Evolutionary conservation across 2,113 vertebrate species (phyloP).

Genomic region (Stomatorhinus ivindoensis): DNA sequence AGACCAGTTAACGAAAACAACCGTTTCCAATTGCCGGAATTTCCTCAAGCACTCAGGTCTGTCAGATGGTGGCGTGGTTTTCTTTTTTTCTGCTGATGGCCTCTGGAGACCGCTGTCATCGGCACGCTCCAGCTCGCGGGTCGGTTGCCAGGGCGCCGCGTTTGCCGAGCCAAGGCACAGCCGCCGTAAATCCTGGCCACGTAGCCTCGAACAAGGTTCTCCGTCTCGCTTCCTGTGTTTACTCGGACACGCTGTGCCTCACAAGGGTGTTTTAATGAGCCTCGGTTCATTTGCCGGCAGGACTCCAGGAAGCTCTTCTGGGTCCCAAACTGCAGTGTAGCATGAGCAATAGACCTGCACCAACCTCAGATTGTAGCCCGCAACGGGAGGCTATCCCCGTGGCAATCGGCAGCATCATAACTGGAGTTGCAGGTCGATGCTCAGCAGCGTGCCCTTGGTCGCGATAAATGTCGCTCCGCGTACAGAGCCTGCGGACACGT

Average conservation of each 20-base stretch:
- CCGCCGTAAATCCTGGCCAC: slow-evolving; percentile 14
- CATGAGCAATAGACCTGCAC: neutral
- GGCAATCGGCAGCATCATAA: neutral
- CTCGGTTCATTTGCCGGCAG: slow-evolving; percentile 9
- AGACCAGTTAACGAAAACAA: neutral
- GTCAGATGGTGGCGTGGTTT: neutral
- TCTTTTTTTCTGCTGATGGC: neutral
- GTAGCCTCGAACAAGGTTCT: neutral
- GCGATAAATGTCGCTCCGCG: neutral
- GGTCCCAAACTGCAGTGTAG: neutral
- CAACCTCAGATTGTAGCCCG: too few species aligned
- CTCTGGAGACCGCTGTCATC: neutral
- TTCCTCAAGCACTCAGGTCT: neutral
- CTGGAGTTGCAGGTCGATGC: neutral
- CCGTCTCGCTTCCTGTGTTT: slow-evolving; percentile 9
- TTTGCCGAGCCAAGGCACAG: slow-evolving; percentile 4
- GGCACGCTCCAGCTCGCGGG: neutral
- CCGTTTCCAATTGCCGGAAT: neutral
- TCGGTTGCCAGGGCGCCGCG: slow-evolving; percentile 6
- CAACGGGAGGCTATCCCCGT: neutral
- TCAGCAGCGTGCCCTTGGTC: neutral
- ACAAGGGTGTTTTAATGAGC: slow-evolving; percentile 21
- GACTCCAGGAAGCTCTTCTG: neutral
- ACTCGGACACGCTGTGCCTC: neutral
- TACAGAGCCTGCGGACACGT: neutral